Percentiles rank a stretch among this genome's conserved stretches.
Conservation (phyloP, 92 coral and sea anemone genomes). For the Palythoa heliodiscus region DNA sequence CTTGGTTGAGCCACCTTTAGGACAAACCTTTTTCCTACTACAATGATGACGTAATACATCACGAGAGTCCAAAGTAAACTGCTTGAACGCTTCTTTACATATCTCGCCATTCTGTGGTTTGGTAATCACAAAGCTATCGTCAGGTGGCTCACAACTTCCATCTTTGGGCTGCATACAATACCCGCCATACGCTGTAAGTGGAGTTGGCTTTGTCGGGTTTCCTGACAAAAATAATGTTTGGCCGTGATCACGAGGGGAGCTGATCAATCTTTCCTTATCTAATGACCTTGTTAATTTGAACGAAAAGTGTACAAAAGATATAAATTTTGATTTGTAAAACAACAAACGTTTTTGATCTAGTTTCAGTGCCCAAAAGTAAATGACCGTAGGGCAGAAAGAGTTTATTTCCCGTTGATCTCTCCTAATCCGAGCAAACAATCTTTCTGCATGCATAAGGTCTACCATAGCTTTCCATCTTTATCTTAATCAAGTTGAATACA, state of each 20-base stretch:
- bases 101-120: constrained; percentile 34
- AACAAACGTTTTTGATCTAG: no score
- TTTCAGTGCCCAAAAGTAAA: no score
- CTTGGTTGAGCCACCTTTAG: constrained; percentile 47
- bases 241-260: no score
- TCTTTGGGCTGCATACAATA: constrained; percentile 54
- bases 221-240: background rate
- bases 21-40: constrained; percentile 61
- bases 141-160: constrained; percentile 51
- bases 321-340: no score
- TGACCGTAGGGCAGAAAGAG: no score
- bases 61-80: constrained; percentile 53
- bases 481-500: no score
- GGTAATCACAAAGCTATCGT: constrained; percentile 37
- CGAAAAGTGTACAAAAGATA: background rate
- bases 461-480: no score
- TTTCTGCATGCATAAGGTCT: no score
- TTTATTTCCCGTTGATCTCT: no score
- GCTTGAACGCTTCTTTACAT: constrained; percentile 54
- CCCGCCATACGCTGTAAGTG: constrained; percentile 52
- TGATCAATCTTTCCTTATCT: background rate
- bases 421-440: no score
- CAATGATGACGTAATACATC: constrained; percentile 60
- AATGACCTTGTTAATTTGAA: background rate
- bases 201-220: constrained; percentile 60